Evolutionary conservation across 2,797 vertebrate genomes (phyloP), one percentile per base, ranked within the genome.

Genomic region (Hafferia zeledoni): DNA sequence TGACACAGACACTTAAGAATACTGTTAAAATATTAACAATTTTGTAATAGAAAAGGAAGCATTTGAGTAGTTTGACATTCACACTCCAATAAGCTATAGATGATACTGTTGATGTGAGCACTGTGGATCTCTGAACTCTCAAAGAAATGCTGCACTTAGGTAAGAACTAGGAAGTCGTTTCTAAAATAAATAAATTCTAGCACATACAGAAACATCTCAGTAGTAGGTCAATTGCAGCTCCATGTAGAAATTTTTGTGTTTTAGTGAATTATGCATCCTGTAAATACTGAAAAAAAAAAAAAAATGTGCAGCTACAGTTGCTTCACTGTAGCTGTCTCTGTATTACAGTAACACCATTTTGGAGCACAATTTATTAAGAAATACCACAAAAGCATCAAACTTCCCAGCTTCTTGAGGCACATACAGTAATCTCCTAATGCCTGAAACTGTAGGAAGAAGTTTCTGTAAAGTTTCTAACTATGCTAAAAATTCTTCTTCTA

Each of bases 91-190:
- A 49, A 71, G 19, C 5, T 30, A 17, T 11, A 56, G 64, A 33
- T 33, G 12, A 17, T 59, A 25, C 23, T 25, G 35, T 19, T 69
- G 56, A 11, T 39, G 24, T 12, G 20, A 65, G 49, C 52, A 15
- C 9, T 39, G 28, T 23, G 30, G n/a, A 28, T n/a, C 52, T 69
- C 69, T 61, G 37, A 83, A 30, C 46, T 68, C 35, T 46, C 30
- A 19, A 43, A 83, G 35, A 5, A 14, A 2, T 10, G 11, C 27
- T 64, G 22, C 0, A 0, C 76, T 68, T 43, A 39, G 22, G 25
- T 56, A 52, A 79, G 37, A 68, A 39, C 24, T 39, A 11, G 10
- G 13, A 80, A 83, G 9, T n/a, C 55, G 64, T 9, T 24, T 63
- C 39, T 28, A 72, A 80, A 83, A 76, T 22, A 83, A 6, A 2